These are phyloP conservation scores for Bombylius major DNA, from an alignment of 2,888 invertebrate genomes.

Conservation along the genomic window DNA sequence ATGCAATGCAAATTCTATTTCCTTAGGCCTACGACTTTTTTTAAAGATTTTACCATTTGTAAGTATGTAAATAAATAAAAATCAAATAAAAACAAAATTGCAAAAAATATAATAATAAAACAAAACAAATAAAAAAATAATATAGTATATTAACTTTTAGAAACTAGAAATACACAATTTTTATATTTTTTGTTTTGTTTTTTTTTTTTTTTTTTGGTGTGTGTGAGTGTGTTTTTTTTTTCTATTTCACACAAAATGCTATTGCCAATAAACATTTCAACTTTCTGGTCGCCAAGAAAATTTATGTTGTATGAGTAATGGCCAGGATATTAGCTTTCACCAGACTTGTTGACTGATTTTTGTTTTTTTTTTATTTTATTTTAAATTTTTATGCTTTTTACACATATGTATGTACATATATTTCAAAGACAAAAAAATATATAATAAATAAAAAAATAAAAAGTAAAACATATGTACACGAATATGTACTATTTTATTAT, in stretches of 20 bases:
- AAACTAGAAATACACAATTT: too few species aligned
- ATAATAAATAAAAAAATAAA: too few species aligned
- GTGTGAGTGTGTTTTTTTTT: background rate
- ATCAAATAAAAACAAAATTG: too few species aligned
- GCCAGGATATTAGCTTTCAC: background rate
- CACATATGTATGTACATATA: background rate
- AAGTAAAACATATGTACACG: too few species aligned
- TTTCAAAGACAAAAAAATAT: background rate
- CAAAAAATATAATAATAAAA: too few species aligned
- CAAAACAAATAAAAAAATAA: too few species aligned
- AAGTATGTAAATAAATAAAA: too few species aligned
- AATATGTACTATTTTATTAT: too few species aligned
- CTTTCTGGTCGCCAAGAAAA: background rate
- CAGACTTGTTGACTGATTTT: background rate
- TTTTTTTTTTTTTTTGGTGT: background rate
- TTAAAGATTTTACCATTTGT: background rate
- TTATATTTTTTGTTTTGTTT: background rate
- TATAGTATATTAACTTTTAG: too few species aligned
- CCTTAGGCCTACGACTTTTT: background rate
- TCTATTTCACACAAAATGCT: background rate
- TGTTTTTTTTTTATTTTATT: background rate
- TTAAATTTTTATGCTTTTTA: background rate
- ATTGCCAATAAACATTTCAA: background rate
- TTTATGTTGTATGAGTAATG: background rate
- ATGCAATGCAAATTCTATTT: background rate